A percentile compares a stretch with the other conserved stretches of the same genome.
Conservation (phyloP, 2,797 vertebrate genomes). For the Scolopax bukidnonensis region DNA sequence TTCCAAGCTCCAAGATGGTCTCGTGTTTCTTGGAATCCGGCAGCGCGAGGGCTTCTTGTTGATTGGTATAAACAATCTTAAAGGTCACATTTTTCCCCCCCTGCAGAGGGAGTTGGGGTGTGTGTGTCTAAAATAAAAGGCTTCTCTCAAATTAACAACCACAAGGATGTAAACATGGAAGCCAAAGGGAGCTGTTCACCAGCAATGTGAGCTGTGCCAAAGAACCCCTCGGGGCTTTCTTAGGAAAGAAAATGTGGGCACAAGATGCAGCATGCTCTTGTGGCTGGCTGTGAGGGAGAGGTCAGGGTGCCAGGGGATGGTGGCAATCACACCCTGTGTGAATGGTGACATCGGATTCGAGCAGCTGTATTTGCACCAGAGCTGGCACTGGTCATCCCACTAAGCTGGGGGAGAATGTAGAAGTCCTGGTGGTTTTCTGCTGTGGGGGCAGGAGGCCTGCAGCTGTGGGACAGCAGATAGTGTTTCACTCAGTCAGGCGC, state of each 20-base stretch:
- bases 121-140: constrained; percentile 63
- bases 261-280: constrained; percentile 35
- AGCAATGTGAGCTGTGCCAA: constrained; percentile 16
- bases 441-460: constrained; percentile 5
- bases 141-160: constrained; percentile 71
- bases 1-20: constrained; percentile 42
- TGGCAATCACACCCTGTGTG: not conserved
- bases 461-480: not conserved
- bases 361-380: not conserved
- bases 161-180: constrained; percentile 72
- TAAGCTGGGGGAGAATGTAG: constrained; percentile 31
- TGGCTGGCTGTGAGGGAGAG: not conserved
- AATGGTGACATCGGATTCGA: not conserved
- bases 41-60: constrained; percentile 60
- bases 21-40: constrained; percentile 72
- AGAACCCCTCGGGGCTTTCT: constrained; percentile 28
- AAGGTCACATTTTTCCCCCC: constrained; percentile 70
- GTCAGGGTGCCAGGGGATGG: not conserved
- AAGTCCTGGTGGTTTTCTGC: constrained; percentile 6
- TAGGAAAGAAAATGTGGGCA: constrained; percentile 61
- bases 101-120: constrained; percentile 10
- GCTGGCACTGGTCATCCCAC: not conserved
- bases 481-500: not conserved
- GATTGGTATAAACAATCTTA: constrained; percentile 75
- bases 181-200: constrained; percentile 57